These are phyloP conservation scores for Venustaconcha ellipsiformis DNA, from an alignment of 1,140 invertebrate genomes.

Conservation along the genomic window DNA sequence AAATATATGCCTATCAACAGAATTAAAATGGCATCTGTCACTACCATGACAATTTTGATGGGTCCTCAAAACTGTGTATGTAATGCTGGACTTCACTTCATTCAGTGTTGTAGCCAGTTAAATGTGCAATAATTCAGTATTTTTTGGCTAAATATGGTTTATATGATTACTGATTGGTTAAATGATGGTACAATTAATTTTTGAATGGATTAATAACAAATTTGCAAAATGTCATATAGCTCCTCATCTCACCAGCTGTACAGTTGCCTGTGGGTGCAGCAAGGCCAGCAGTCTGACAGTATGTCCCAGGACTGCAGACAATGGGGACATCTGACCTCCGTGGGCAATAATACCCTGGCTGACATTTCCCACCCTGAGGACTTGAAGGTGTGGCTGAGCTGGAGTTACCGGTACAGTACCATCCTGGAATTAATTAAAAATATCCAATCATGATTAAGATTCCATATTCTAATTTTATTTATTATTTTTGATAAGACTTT, in stretches of 20 bases:
- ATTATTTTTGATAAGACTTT: too few relatives aligned
- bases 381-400: conserved; percentile 40
- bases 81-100: too few relatives aligned
- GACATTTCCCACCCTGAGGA: conserved; percentile 51
- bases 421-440: conserved; percentile 41
- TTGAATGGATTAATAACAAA: not conserved
- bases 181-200: not conserved
- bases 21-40: too few relatives aligned
- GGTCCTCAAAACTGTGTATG: too few relatives aligned
- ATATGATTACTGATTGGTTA: too few relatives aligned
- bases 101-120: too few relatives aligned
- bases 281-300: conserved; percentile 51
- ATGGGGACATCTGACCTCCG: conserved; percentile 44
- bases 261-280: conserved; percentile 51
- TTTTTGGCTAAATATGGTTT: too few relatives aligned
- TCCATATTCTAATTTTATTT: too few relatives aligned
- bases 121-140: too few relatives aligned
- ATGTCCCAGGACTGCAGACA: conserved; percentile 56
- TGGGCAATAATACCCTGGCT: conserved; percentile 58
- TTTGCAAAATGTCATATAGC: not conserved
- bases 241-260: conserved; percentile 44
- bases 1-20: too few relatives aligned
- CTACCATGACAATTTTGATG: too few relatives aligned
- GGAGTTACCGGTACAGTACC: conserved; percentile 59
- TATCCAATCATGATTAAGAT: too few relatives aligned